Evolutionary conservation across 2,888 invertebrate genomes (phyloP).

Genomic region (Beris morrisii): DNA sequence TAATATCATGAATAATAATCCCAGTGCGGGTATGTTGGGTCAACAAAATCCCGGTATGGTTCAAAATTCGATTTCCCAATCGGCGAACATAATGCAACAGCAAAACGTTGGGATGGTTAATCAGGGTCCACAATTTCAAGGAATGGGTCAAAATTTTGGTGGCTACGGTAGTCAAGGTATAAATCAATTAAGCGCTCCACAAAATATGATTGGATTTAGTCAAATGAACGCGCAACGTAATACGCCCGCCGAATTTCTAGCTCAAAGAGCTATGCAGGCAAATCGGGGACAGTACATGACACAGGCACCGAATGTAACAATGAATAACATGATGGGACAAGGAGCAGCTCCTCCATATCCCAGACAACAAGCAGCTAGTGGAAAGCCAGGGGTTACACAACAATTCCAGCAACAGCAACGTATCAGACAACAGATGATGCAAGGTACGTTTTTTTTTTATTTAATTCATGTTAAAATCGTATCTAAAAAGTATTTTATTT

Average conservation of each 20-base stretch:
- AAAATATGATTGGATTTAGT: constrained; percentile 52
- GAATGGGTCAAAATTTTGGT: constrained; percentile 66
- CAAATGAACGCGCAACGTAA: constrained; percentile 53
- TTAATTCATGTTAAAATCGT: not conserved
- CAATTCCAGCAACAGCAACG: constrained; percentile 60
- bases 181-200: constrained; percentile 54
- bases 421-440: constrained; percentile 68
- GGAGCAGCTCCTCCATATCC: constrained; percentile 81
- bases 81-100: constrained; percentile 50
- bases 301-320: constrained; percentile 82
- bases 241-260: constrained; percentile 52
- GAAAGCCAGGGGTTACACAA: constrained; percentile 50
- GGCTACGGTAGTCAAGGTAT: constrained; percentile 62
- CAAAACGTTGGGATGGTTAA: constrained; percentile 54
- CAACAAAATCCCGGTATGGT: constrained; percentile 46
- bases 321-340: constrained; percentile 63
- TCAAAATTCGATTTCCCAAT: constrained; percentile 35
- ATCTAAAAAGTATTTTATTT: constrained; percentile 4
- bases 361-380: constrained; percentile 57
- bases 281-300: constrained; percentile 54
- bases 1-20: constrained; percentile 48
- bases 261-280: constrained; percentile 47
- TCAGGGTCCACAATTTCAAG: constrained; percentile 45
- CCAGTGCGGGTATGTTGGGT: constrained; percentile 42
- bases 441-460: constrained; percentile 11